A percentile compares a stretch with the other conserved stretches of the same genome.
These are phyloP conservation scores for Neolamprologus falcicula DNA, from an alignment of 2,113 vertebrate genomes.

Conservation along the genomic window DNA sequence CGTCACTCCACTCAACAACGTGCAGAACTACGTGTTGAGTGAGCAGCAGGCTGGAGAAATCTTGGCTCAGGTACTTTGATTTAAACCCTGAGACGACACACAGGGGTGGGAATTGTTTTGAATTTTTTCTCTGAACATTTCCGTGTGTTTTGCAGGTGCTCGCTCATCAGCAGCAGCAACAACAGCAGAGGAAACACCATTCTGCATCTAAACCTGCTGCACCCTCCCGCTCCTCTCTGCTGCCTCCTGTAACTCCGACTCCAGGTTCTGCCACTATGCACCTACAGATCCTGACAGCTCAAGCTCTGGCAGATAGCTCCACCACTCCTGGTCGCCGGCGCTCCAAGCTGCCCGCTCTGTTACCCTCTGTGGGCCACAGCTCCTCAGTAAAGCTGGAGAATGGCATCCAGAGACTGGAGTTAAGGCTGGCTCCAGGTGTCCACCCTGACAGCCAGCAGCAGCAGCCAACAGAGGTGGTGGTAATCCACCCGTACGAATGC, in stretches of 20 bases:
- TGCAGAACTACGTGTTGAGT: slow-evolving; percentile 75
- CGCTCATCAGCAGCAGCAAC: slow-evolving; percentile 51
- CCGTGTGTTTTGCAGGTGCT: slow-evolving; percentile 50
- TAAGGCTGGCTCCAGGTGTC: slow-evolving; percentile 36
- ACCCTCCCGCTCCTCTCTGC: slow-evolving; percentile 33
- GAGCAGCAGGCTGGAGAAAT: slow-evolving; percentile 75
- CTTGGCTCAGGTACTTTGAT: slow-evolving; percentile 66
- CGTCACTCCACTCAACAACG: slow-evolving; percentile 62
- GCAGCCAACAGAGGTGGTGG: slow-evolving; percentile 50
- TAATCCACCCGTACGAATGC: slow-evolving; percentile 84
- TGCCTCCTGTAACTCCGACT: slow-evolving; percentile 49
- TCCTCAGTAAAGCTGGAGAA: slow-evolving; percentile 17
- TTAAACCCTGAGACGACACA: background rate
- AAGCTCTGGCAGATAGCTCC: slow-evolving; percentile 67
- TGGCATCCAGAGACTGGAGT: slow-evolving; percentile 42
- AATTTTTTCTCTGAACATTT: background rate
- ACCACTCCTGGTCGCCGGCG: slow-evolving; percentile 8
- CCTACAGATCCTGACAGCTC: slow-evolving; percentile 74
- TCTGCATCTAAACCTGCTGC: slow-evolving; percentile 13
- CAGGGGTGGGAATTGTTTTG: background rate
- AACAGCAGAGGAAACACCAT: slow-evolving; percentile 32
- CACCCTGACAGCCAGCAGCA: slow-evolving; percentile 19
- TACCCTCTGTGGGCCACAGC: slow-evolving; percentile 3
- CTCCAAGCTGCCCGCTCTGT: slow-evolving; percentile 49
- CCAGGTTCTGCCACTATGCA: slow-evolving; percentile 73